These are phyloP conservation scores for Ganaspis sp. DNA, from an alignment of 1,140 invertebrate genomes.

Conservation along the genomic window DNA sequence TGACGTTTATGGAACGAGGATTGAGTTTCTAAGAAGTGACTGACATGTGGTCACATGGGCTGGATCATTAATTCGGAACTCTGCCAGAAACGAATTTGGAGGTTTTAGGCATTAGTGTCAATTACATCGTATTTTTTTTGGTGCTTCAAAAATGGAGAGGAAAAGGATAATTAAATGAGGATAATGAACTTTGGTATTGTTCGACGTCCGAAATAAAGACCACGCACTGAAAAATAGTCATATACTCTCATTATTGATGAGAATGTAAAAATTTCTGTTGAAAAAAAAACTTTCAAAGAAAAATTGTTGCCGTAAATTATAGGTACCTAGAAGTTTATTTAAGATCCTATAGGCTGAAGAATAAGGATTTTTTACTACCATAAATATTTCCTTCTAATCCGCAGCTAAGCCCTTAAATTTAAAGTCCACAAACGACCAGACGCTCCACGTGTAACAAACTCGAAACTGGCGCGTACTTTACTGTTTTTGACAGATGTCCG, in stretches of 20 bases:
- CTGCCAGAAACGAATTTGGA: neutral
- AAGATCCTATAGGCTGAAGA: too few relatives aligned
- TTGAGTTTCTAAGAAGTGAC: neutral
- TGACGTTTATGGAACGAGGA: too few relatives aligned
- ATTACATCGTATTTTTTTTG: neutral
- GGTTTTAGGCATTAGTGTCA: neutral
- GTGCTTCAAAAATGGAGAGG: neutral
- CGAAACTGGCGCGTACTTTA: slow-evolving; percentile 40
- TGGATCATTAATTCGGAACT: neutral
- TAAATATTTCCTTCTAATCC: neutral
- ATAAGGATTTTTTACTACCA: neutral
- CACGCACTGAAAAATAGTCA: too few relatives aligned
- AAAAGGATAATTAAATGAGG: too few relatives aligned
- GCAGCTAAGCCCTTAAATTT: neutral
- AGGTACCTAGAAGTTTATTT: too few relatives aligned
- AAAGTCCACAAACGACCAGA: slow-evolving; percentile 23
- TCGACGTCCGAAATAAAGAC: too few relatives aligned
- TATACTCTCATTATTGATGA: too few relatives aligned
- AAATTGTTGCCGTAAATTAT: too few relatives aligned
- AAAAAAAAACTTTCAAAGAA: too few relatives aligned
- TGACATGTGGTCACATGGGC: neutral
- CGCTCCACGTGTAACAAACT: neutral
- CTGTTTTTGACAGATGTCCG: slow-evolving; percentile 66
- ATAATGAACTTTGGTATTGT: too few relatives aligned
- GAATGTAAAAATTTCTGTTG: too few relatives aligned